Percentiles rank a stretch among this genome's conserved stretches.
Evolutionary conservation across 2,113 vertebrate species (phyloP).

Genomic region (Carassius gibelio): DNA sequence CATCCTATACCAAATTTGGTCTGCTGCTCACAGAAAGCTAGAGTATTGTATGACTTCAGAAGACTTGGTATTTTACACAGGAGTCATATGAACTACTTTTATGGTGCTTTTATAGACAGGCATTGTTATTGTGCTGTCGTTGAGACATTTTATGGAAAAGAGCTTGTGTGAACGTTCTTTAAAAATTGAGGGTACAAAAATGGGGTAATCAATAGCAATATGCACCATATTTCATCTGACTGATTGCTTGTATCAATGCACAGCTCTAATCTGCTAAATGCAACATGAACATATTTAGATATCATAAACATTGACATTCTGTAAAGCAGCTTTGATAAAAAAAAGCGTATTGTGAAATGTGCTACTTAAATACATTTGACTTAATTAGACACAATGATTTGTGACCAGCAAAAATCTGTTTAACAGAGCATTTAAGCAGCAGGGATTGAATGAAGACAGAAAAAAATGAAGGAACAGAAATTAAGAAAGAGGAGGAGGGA

Average conservation of each 20-base stretch:
- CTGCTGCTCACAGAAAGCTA: not conserved
- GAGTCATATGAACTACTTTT: not conserved
- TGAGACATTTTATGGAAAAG: not conserved
- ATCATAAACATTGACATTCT: not conserved
- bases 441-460: constrained; percentile 21
- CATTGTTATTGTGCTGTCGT: not conserved
- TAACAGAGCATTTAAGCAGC: not conserved
- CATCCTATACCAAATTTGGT: not conserved
- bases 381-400: not conserved
- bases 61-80: not conserved
- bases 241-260: no score
- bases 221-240: not conserved
- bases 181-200: not conserved
- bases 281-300: not conserved
- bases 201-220: not conserved
- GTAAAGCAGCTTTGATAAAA: not conserved
- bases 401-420: not conserved
- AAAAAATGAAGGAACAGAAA: not conserved
- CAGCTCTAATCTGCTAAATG: not conserved
- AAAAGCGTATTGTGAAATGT: not conserved
- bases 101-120: not conserved
- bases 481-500: not conserved
- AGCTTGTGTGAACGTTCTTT: not conserved
- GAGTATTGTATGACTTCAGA: not conserved
- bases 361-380: not conserved